Evolutionary conservation across 2,888 invertebrate genomes (phyloP), one percentile per base, ranked within the genome.

Genomic region (Pterostichus madidus): DNA sequence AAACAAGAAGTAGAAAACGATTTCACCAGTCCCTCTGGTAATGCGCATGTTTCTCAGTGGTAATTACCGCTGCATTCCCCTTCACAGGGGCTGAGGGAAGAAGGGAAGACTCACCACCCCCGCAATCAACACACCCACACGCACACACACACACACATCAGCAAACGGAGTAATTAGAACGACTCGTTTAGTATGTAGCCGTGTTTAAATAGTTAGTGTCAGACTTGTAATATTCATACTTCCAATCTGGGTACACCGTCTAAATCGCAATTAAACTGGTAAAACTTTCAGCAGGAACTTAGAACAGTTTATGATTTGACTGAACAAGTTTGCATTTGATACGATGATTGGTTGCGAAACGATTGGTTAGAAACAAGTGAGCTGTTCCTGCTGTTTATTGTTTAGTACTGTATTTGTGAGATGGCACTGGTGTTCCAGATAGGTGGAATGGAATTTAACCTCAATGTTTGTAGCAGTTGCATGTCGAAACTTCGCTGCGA

Each of bases 101-200:
- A 56, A 39, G 6, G 5, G 17, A 56, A 39, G 6, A 39, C 8
- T 39, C 39, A 3, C 56, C 56, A 56, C 56, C 56, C 56, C 56
- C 17, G 15, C 24, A 56, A 56, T 56, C 56, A 56, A 56, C 56
- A 56, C 56, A 56, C 56, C 31, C 56, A 56, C 6, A 56, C 56
- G 17, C 56, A 56, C 56, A 56, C 56, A 56, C 6, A 56, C 56
- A 56, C 56, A 56, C 24, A 56, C 24, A 56, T 15, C 6, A 49
- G 17, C 56, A 56, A 56, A 15, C 56, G 56, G n/a, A 64, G 39
- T 64, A 64, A 64, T 64, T 64, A 64, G 64, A 64, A 64, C 64
- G 64, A 64, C 64, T 64, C 64, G 64, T 64, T 39, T 32, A 35
- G 64, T 15, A 32, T 35, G 32, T 39, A 61, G 31, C 61, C 32